Conservation (phyloP, 1,140 invertebrate genomes). For the Akabosia matsudoensis region DNA sequence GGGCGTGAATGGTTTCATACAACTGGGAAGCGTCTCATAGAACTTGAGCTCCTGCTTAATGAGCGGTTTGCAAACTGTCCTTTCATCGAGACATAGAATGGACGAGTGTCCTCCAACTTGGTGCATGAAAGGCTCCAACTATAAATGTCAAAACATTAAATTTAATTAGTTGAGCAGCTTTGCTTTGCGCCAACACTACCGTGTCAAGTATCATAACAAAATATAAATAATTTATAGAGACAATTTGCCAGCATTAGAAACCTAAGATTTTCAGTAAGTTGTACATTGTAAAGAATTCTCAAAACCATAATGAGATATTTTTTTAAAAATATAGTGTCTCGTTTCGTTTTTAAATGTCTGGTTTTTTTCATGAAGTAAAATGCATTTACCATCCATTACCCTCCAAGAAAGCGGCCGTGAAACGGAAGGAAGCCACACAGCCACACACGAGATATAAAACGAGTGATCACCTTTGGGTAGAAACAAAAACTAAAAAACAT, state of each 20-base stretch:
- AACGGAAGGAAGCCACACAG: constrained; percentile 17
- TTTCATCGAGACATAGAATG: constrained; percentile 57
- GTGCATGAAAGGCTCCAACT: constrained; percentile 57
- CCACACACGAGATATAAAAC: too few relatives aligned
- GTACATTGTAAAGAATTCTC: too few relatives aligned
- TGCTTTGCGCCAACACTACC: not conserved
- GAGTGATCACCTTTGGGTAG: not conserved
- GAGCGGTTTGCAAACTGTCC: constrained; percentile 60
- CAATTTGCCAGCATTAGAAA: not conserved
- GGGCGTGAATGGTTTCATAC: constrained; percentile 56
- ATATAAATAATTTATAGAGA: not conserved
- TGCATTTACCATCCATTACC: not conserved
- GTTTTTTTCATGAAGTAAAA: too few relatives aligned
- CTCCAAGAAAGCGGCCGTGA: too few relatives aligned
- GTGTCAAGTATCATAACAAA: not conserved
- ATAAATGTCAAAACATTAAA: constrained; percentile 47
- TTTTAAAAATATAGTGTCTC: too few relatives aligned
- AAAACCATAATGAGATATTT: too few relatives aligned
- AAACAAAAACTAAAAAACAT: constrained; percentile 24
- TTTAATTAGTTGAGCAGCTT: too few relatives aligned
- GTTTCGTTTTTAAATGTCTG: too few relatives aligned
- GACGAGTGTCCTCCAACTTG: constrained; percentile 59
- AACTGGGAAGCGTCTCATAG: constrained; percentile 56
- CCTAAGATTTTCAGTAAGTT: not conserved
- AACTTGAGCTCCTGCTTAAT: constrained; percentile 57